phyloP scores from a whole-genome alignment of 2,888 invertebrate species.

The Gandaritis pyraliata region DNA sequence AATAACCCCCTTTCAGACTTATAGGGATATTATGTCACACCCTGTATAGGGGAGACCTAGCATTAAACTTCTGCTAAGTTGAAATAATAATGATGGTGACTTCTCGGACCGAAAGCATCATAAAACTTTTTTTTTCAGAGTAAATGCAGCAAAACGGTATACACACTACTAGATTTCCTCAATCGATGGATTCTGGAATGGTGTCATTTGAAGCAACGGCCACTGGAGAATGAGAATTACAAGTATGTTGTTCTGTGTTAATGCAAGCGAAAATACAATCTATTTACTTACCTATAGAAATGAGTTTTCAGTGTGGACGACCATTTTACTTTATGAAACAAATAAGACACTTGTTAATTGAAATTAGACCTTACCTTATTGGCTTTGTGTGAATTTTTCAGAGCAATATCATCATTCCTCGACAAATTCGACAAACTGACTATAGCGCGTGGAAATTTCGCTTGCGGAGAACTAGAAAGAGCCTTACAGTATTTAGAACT shows the following conservation, averaged over 20 bases:
- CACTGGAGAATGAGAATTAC: constrained; percentile 74
- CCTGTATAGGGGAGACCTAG: too few relatives aligned
- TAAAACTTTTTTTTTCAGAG: constrained; percentile 68
- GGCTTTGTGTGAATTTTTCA: constrained; percentile 41
- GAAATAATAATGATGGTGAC: too few relatives aligned
- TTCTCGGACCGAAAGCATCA: too few relatives aligned
- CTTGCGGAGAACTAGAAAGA: constrained; percentile 89
- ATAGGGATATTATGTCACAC: too few relatives aligned
- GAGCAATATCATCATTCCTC: constrained; percentile 70
- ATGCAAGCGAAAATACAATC: background rate
- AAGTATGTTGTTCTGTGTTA: constrained; percentile 63
- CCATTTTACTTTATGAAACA: background rate
- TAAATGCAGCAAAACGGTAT: constrained; percentile 88
- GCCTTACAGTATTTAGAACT: constrained; percentile 90
- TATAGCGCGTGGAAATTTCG: constrained; percentile 89
- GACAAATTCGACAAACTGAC: constrained; percentile 86
- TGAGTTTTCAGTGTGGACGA: background rate
- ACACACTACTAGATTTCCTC: constrained; percentile 89
- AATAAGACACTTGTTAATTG: background rate
- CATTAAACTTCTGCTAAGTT: too few relatives aligned
- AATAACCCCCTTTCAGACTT: too few relatives aligned
- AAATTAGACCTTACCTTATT: background rate
- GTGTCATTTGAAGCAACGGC: constrained; percentile 73
- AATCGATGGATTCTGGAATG: constrained; percentile 90
- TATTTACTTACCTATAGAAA: background rate